phyloP scores from a whole-genome alignment of 2,113 vertebrate genomes.

The Manacus vitellinus region DNA sequence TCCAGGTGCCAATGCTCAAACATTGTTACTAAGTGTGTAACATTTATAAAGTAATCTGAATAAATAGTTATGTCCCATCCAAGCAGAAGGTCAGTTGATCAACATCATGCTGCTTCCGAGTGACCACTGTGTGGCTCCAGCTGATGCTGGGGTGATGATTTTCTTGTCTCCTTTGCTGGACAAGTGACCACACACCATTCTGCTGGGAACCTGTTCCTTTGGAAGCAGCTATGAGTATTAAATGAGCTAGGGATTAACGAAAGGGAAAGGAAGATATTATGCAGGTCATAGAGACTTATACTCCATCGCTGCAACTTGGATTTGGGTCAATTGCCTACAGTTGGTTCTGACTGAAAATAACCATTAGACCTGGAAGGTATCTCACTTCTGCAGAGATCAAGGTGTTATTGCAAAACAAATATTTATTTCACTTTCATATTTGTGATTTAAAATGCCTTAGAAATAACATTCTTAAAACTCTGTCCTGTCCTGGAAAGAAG shows the following conservation, averaged over 20 bases:
- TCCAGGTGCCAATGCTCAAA: neutral
- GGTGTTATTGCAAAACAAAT: neutral
- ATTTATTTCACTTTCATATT: conserved; percentile 14
- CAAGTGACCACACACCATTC: neutral
- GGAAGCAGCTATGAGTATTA: neutral
- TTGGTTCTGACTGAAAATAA: neutral
- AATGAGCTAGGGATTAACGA: neutral
- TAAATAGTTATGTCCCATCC: neutral
- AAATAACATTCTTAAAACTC: neutral
- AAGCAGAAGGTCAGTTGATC: neutral
- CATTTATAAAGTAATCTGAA: neutral
- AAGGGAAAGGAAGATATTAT: neutral
- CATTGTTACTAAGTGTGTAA: neutral
- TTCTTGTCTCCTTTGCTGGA: neutral
- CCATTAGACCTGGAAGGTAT: neutral
- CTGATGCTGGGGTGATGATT: neutral
- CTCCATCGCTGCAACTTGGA: neutral
- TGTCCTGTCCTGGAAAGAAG: neutral
- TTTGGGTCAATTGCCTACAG: neutral
- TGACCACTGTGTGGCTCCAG: neutral
- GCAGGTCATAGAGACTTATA: neutral
- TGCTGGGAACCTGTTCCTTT: neutral
- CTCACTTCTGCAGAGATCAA: neutral
- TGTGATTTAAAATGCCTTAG: neutral
- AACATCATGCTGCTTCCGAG: neutral